Percentiles rank a stretch among this genome's conserved stretches.
These are phyloP conservation scores for Zeus faber DNA, from an alignment of 2,113 vertebrate species.

Conservation along the genomic window DNA sequence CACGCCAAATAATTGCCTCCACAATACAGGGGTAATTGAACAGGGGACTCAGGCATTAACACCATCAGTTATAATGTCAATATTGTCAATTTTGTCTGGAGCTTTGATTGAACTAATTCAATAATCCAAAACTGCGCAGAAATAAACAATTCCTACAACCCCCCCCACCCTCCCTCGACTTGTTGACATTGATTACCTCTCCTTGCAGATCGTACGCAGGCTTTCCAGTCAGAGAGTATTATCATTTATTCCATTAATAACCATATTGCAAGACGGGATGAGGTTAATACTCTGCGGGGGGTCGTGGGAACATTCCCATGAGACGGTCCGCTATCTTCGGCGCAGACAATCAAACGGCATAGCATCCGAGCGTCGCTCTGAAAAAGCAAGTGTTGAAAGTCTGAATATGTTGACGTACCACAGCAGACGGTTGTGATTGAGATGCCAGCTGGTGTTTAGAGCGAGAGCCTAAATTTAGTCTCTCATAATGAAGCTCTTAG, in stretches of 20 bases:
- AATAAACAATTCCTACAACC: too few relatives aligned
- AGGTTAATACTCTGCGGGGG: too few relatives aligned
- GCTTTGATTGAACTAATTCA: too few relatives aligned
- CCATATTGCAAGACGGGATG: too few relatives aligned
- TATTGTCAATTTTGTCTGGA: constrained; percentile 33
- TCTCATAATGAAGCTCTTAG: constrained; percentile 53
- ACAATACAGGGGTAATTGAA: constrained; percentile 22
- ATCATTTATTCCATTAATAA: too few relatives aligned
- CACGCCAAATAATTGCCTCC: constrained; percentile 29
- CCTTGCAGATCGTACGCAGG: too few relatives aligned
- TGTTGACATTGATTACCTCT: too few relatives aligned
- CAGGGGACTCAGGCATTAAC: constrained; percentile 30
- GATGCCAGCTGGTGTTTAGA: constrained; percentile 71
- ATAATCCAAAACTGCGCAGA: too few relatives aligned
- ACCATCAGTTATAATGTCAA: constrained; percentile 27
- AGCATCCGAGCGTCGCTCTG: constrained; percentile 7
- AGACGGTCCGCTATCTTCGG: neutral
- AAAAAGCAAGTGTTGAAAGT: constrained; percentile 39
- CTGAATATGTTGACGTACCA: constrained; percentile 57
- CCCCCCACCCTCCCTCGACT: too few relatives aligned
- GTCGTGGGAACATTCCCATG: too few relatives aligned
- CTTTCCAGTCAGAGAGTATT: too few relatives aligned
- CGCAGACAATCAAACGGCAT: constrained; percentile 24
- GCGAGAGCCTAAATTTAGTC: constrained; percentile 57
- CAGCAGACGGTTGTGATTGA: constrained; percentile 66